A percentile compares a stretch with the other conserved stretches of the same genome.
phyloP scores from a whole-genome alignment of 2,113 vertebrate genomes.

The Tragelaphus buxtoni region DNA sequence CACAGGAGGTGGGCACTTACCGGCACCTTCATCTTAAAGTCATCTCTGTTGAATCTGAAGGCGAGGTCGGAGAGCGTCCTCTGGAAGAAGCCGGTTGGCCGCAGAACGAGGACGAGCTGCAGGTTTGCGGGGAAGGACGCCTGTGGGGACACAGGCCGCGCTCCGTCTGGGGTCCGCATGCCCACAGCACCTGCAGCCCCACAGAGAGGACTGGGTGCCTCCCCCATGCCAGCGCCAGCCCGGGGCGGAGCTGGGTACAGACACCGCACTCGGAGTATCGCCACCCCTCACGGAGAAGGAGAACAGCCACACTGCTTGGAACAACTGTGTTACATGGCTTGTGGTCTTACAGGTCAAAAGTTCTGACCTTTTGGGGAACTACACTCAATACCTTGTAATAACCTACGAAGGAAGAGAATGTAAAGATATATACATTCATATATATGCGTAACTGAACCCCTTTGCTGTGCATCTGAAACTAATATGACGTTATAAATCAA shows the following conservation, averaged over 20 bases:
- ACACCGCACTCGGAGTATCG: rapidly evolving
- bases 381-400: neutral
- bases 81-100: constrained; percentile 92
- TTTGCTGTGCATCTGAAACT: neutral
- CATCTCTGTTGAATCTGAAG: constrained; percentile 96
- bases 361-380: neutral
- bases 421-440: rapidly evolving
- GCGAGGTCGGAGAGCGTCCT: constrained; percentile 91
- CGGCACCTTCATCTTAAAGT: constrained; percentile 99
- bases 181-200: rapidly evolving
- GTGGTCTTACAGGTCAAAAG: rapidly evolving
- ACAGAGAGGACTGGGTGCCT: rapidly evolving
- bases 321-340: rapidly evolving
- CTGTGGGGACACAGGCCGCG: constrained; percentile 70
- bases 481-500: neutral
- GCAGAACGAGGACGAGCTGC: constrained; percentile 94
- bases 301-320: rapidly evolving
- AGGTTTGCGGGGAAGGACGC: constrained; percentile 97
- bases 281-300: neutral
- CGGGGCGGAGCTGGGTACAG: rapidly evolving
- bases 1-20: constrained; percentile 77
- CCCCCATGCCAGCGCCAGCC: rapidly evolving
- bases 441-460: rapidly evolving
- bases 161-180: rapidly evolving
- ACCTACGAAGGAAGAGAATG: neutral